Base-by-base conservation (phyloP, 2,888 invertebrate species). In the Pemphredon lugubris region DNA sequence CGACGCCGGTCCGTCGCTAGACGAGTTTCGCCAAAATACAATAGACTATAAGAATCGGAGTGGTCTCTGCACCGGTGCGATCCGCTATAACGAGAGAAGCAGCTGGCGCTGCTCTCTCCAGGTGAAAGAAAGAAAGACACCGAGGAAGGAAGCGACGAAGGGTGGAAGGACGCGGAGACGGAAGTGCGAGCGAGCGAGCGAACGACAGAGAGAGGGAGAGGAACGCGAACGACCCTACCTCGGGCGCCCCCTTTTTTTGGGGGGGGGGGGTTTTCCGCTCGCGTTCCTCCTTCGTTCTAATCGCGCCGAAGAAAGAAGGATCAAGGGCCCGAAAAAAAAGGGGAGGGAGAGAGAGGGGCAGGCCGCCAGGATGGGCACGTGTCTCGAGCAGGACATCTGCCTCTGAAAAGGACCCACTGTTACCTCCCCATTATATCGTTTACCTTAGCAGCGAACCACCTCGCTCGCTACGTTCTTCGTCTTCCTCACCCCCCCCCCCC, bases 361-460 rank as follows among this genome's bases (percentile, higher is more conserved):
- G 63, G 66, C 44, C 21, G 54, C 20, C 30, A 40, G 67, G 61
- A 78, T 66, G 79, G 83, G 84, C 84, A 86, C 84, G 85, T 84
- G 86, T 84, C 82, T 65, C 77, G 63, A 53, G 50, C 79, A 69
- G 75, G 82, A 84, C 84, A 84, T 84, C 84, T 84, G 84, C 83
- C 79, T 74, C 69, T 80, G 83, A 74, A 85, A 86, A 86, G 84
- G 84, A 79, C 83, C 86, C 86, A 83, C 83, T 83, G 83, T 85
- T 82, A 76, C 82, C 79, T 82, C 84, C 81, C 84, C 78, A 86
- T 87, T 86, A 86, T 87, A 85, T 80, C 83, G 82, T 73, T 83
- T 81, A 74, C 79, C 79, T 72, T 71, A 61, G 65, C 75, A 73
- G 69, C 58, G 66, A 53, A 53, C 77, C 63, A 16, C 61, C 64